These are phyloP conservation scores for Habropoda laboriosa DNA, from an alignment of 1,140 invertebrate genomes.

Conservation along the genomic window DNA sequence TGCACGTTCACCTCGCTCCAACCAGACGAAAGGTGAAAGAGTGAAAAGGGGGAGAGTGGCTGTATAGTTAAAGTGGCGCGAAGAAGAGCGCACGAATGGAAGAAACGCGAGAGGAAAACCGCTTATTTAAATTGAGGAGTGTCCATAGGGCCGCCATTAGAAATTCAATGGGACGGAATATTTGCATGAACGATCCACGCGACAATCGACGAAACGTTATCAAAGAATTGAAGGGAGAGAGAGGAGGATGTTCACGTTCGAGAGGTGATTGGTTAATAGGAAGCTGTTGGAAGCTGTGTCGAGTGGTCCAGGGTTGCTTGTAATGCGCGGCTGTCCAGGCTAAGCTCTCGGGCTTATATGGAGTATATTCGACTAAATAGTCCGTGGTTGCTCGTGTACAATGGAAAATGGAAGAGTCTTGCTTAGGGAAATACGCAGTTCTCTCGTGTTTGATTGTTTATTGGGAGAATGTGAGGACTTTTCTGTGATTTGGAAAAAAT, in stretches of 20 bases:
- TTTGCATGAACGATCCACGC: constrained; percentile 52
- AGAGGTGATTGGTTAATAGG: background rate
- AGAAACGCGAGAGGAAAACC: constrained; percentile 38
- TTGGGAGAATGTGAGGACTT: too few relatives aligned
- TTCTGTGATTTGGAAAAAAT: too few relatives aligned
- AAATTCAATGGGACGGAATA: constrained; percentile 50
- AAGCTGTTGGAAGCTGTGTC: too few relatives aligned
- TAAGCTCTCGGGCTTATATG: background rate
- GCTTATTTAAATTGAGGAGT: constrained; percentile 59
- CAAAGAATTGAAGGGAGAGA: constrained; percentile 28
- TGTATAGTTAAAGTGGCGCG: constrained; percentile 13
- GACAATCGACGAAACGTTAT: constrained; percentile 51
- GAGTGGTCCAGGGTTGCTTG: too few relatives aligned
- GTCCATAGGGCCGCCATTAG: constrained; percentile 47
- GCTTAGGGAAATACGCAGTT: too few relatives aligned
- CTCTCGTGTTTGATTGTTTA: too few relatives aligned
- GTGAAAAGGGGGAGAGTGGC: constrained; percentile 47
- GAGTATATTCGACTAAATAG: too few relatives aligned
- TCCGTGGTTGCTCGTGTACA: too few relatives aligned
- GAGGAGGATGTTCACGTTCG: background rate
- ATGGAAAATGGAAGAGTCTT: too few relatives aligned
- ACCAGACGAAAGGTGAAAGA: constrained; percentile 10
- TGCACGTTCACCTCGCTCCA: too few relatives aligned
- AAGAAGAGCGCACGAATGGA: background rate
- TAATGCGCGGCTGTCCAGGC: background rate